Base-by-base conservation (phyloP, 2,113 vertebrate genomes). In the Misgurnus mizolepis region DNA sequence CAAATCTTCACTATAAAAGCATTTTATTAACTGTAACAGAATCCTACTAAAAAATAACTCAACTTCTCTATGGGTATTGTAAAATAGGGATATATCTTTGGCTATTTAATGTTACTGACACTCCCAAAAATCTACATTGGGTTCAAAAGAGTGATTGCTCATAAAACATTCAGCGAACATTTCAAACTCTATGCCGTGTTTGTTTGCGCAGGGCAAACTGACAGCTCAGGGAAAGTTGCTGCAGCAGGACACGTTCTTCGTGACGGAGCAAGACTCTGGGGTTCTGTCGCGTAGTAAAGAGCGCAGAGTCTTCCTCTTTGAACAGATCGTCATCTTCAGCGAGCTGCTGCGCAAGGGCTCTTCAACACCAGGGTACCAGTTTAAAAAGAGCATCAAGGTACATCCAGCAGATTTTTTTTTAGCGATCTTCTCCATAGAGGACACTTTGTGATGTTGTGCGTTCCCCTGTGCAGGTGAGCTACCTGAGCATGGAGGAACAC, bases 311-410 rank as follows among this genome's bases (percentile, higher is more conserved):
- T 99, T 99, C 90, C 96, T 99, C 85, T 99, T 99, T 0, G 98
- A 99, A 88, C 97, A 99, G 87, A 99, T 99, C 0, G 96, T 98
- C 88, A 99, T 99, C 93, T 97, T 98, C 91, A 98, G 98, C 5
- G 98, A 99, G 56, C 94, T 99, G 75, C 95, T 99, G 17, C 92
- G 96, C 40, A 99, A 98, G 90, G 98, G 96, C 1, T 98, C 97
- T 27, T 94, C 97, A 79, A 98, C 95, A 0, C 97, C 96, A 0
- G 94, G 96, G n/a, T 99, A 98, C 91, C 96, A 97, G 93, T 99
- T 96, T 90, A 98, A 98, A 89, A 96, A 93, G 84, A 95, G 95
- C 91, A 98, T 99, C 88, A 99, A 99, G 97, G 98, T 98, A 86
- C 92, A 39, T n/a, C 49, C 5, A 8, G 7, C 3, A 34, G 27